Base-by-base conservation (phyloP, 1,140 invertebrate genomes). In the Panagrolaimus sp. region DNA sequence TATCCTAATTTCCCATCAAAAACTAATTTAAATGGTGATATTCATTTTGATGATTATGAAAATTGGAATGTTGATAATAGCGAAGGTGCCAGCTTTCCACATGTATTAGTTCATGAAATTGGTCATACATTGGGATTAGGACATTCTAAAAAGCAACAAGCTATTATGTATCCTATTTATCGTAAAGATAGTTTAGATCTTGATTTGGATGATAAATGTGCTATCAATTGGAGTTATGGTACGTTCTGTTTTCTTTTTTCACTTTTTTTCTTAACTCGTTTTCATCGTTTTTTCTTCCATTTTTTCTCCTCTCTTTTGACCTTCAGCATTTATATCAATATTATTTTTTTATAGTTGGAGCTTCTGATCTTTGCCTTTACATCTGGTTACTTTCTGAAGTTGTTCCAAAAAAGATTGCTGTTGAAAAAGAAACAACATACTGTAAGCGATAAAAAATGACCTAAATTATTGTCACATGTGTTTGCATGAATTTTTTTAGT, bases 151-250 rank as follows among this genome's bases (percentile, higher is more conserved):
- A 78, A 78, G 42, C 75, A 78, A 66, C 31, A 79, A 64, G 77
- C 77, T 13, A 78, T 78, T 25, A 78, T 78, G 77, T 78, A 71
- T 48, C 76, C 77, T 25, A 78, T 81, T 25, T 78, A 78, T 53
- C 65, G 73, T 13, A 78, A 81, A 63, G 76, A 78, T 20, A 62
- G 63, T 27, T 47, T 76, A 9, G 75, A 78, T 38, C 23, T 71
- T 16, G 78, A 80, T 66, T 42, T 78, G 27, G 77, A 78, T 44
- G 77, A 78, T 62, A 78, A 78, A 63, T 78, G 77, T 47, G 77
- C 77, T 31, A 65, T 78, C 45, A 81, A 78, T 57, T 78, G 77
- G 77, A 78, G 65, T 67, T 78, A 78, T 64, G 63, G 73, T 74
- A 63, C 63, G 73, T 67, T 23, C 14, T 9, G n/a, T 20, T 31